Conservation (phyloP, 2,888 invertebrate species). For the Iphiclides podalirius region DNA sequence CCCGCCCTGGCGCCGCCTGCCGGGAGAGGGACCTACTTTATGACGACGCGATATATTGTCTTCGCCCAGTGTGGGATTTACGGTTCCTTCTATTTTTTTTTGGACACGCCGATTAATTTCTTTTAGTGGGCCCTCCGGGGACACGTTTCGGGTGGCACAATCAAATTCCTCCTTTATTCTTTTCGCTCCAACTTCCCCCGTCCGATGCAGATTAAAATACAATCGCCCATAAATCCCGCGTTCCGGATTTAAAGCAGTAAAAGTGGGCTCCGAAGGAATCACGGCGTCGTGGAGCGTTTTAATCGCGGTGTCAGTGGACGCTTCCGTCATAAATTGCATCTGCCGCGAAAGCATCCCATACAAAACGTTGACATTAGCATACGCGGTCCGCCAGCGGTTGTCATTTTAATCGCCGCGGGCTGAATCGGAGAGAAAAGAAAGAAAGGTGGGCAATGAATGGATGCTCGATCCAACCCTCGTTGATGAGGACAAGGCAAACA, state of each 20-base stretch:
- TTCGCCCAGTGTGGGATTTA: constrained; percentile 71
- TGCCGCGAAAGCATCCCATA: too few species aligned
- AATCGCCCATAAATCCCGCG: neutral
- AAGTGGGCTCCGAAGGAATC: too few species aligned
- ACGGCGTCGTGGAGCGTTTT: too few species aligned
- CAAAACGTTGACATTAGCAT: neutral
- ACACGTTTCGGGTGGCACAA: constrained; percentile 45
- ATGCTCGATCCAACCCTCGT: constrained; percentile 64
- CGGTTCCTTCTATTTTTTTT: constrained; percentile 68
- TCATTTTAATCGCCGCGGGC: constrained; percentile 47
- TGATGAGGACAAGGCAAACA: constrained; percentile 71
- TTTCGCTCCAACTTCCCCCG: constrained; percentile 23
- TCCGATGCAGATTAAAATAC: neutral
- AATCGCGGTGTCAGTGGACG: too few species aligned
- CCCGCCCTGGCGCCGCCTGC: constrained; percentile 66
- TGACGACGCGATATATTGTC: constrained; percentile 72
- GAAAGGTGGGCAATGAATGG: constrained; percentile 60
- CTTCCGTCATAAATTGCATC: constrained; percentile 29
- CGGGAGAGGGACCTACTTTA: constrained; percentile 72
- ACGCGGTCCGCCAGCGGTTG: constrained; percentile 32
- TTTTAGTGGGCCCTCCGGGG: constrained; percentile 55
- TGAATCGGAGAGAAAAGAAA: constrained; percentile 46
- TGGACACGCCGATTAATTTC: constrained; percentile 65
- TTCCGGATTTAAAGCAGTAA: neutral
- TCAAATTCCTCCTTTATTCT: constrained; percentile 41